Evolutionary conservation across 2,888 invertebrate species (phyloP), one percentile per base, ranked within the genome.

Genomic region (Synergus laeviventris): DNA sequence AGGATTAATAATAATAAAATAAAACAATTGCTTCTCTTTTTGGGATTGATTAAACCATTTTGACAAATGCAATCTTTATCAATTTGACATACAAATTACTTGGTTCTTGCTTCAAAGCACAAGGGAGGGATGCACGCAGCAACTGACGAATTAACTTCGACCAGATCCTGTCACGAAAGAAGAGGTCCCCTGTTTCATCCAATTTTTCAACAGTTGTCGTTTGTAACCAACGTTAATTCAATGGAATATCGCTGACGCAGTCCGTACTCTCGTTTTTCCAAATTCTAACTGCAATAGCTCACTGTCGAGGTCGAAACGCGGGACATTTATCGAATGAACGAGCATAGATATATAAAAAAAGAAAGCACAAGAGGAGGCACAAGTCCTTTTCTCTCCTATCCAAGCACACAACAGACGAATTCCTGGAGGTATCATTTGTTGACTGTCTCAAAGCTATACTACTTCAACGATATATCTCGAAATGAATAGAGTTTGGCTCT

Each of bases 211-310:
- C 78, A 80, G 78, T 49, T 59, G 54, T 36, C 61, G 54, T 61
- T 39, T 49, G 66, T 61, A 70, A 66, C 78, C 79, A 79, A 80
- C 81, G 81, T 83, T 87, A 85, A 87, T 86, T 85, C 84, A 64
- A 74, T 21, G 74, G 82, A 85, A 84, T 83, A 79, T 84, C 76
- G 85, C 83, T 85, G 86, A 84, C 83, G 81, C 75, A 54, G 81
- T 82, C 66, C 74, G 77, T 79, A 77, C 74, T 64, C 75, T 75
- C 75, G 79, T 82, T 85, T 83, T 82, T 81, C 82, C 82, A 80
- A 86, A 85, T 85, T 85, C 81, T 82, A 82, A 78, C 78, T 59
- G 81, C 84, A 81, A 88, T 86, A 84, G 85, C 81, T 88, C 87
- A 87, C 83, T 83, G 86, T 87, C 87, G 81, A 77, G 74, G 78